A percentile compares a stretch with the other conserved stretches of the same genome.
These are phyloP conservation scores for Saxidomus purpurata DNA, from an alignment of 1,140 invertebrate species.

Conservation along the genomic window DNA sequence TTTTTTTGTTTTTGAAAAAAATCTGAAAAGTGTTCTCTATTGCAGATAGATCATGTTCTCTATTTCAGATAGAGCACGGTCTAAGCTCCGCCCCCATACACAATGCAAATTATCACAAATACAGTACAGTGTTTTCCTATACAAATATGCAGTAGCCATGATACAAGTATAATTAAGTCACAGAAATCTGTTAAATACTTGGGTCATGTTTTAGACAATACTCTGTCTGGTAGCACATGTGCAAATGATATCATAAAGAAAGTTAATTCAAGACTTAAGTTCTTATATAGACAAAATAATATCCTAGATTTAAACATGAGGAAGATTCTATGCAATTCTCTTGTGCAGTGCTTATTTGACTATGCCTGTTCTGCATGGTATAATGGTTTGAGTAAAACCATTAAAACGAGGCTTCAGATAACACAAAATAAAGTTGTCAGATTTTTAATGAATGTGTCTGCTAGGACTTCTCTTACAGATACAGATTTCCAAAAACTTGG, in stretches of 20 bases:
- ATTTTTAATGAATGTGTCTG: not conserved
- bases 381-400: not conserved
- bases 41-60: no score
- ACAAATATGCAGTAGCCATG: no score
- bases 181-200: not conserved
- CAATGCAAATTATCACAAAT: no score
- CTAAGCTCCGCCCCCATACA: no score
- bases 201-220: not conserved
- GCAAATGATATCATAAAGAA: not conserved
- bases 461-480: not conserved
- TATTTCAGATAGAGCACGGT: no score
- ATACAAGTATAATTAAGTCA: no score
- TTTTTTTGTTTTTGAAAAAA: no score
- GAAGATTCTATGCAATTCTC: not conserved
- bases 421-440: not conserved
- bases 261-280: no score
- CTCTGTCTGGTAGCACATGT: not conserved
- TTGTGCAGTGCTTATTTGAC: not conserved
- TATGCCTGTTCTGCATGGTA: not conserved
- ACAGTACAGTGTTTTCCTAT: no score
- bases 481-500: not conserved
- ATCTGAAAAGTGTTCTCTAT: no score
- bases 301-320: not conserved
- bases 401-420: not conserved
- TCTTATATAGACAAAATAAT: not conserved